Percentiles rank a stretch among this genome's conserved stretches.
Conservation (phyloP, 2,113 vertebrate species). For the Rhynchomys soricoides region DNA sequence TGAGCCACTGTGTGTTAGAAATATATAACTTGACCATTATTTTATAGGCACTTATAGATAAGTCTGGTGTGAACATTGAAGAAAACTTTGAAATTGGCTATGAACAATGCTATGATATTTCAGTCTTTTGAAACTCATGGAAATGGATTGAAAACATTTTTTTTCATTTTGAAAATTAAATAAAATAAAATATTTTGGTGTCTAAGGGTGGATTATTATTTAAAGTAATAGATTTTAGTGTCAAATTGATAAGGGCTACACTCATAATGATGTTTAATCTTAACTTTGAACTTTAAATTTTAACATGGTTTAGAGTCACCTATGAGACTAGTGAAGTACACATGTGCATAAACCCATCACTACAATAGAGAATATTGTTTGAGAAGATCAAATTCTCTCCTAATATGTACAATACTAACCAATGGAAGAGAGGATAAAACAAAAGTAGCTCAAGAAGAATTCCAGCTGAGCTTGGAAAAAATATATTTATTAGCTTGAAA, state of each 20-base stretch:
- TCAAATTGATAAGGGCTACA: neutral
- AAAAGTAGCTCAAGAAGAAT: neutral
- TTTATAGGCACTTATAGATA: neutral
- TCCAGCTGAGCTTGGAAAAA: neutral
- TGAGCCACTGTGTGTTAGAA: neutral
- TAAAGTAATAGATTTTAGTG: neutral
- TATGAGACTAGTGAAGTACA: neutral
- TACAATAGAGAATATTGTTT: neutral
- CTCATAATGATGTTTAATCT: neutral
- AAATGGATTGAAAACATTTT: neutral
- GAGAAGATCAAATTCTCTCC: neutral
- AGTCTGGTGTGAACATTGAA: neutral
- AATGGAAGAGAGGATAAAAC: neutral
- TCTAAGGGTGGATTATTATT: neutral
- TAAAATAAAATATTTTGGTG: neutral
- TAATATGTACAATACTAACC: neutral
- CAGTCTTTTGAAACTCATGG: neutral
- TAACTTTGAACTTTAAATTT: neutral
- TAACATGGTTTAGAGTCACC: neutral
- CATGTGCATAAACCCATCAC: neutral
- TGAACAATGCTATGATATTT: neutral
- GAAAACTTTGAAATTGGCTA: neutral
- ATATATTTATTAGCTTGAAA: neutral
- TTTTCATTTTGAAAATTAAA: neutral
- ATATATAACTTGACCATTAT: neutral